Conservation (phyloP, 2,113 vertebrate genomes). For the Phocoena sinus region DNA sequence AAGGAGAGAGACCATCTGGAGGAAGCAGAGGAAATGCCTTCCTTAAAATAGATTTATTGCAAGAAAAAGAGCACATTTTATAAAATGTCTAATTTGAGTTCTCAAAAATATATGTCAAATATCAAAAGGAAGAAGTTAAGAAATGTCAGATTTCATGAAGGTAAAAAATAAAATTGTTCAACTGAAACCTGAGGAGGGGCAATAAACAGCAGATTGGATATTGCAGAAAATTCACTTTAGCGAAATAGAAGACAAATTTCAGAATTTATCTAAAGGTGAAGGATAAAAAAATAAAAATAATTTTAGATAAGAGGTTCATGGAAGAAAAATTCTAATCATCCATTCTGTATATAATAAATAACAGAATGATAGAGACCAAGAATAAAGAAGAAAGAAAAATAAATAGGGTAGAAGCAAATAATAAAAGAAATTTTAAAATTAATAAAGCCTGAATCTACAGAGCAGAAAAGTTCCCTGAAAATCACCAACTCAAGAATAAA, state of each 20-base stretch:
- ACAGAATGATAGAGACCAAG: background rate
- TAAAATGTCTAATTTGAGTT: slow-evolving; percentile 30
- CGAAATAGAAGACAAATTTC: background rate
- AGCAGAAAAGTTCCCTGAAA: background rate
- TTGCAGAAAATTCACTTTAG: background rate
- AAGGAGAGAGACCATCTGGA: slow-evolving; percentile 59
- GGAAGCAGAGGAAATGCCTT: slow-evolving; percentile 57
- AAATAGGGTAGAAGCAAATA: background rate
- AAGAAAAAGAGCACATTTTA: slow-evolving; percentile 54
- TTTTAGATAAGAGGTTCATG: background rate
- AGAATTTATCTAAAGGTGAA: background rate
- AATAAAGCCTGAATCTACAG: background rate
- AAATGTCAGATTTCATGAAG: slow-evolving; percentile 15
- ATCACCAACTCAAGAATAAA: background rate
- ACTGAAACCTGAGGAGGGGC: background rate
- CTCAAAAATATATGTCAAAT: slow-evolving; percentile 40
- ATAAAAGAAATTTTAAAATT: background rate
- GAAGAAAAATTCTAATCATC: background rate
- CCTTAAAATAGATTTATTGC: slow-evolving; percentile 44
- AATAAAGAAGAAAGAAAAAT: background rate
- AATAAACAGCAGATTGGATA: slow-evolving; percentile 3
- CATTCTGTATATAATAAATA: background rate
- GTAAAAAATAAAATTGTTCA: slow-evolving; percentile 17
- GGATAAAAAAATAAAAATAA: background rate
- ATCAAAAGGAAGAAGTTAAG: slow-evolving; percentile 27